A percentile compares a stretch with the other conserved stretches of the same genome.
These are phyloP conservation scores for Drosophila mauritiana DNA, from an alignment of 1,140 invertebrate genomes.

Conservation along the genomic window DNA sequence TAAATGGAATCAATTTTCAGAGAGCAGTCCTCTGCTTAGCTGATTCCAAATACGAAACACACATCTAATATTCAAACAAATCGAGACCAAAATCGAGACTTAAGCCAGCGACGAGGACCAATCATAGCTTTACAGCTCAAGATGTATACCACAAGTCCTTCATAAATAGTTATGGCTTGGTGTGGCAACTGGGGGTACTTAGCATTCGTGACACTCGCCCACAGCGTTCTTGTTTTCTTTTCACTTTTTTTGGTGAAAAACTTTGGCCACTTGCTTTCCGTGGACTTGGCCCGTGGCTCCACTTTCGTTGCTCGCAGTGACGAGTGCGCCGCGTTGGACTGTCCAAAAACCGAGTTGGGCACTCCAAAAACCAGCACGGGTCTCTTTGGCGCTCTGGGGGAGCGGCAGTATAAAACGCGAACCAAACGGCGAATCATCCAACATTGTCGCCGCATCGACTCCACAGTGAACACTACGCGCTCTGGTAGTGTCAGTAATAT, in stretches of 20 bases:
- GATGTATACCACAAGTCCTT: neutral
- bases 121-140: no score
- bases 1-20: no score
- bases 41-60: no score
- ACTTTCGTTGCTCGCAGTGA: conserved; percentile 63
- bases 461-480: conserved; percentile 77
- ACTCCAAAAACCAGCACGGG: conserved; percentile 59
- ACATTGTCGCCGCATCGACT: conserved; percentile 83
- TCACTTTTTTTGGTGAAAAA: conserved; percentile 71
- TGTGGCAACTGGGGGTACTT: neutral
- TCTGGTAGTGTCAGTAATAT: conserved; percentile 56
- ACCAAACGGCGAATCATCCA: conserved; percentile 73
- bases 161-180: neutral
- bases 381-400: conserved; percentile 54
- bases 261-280: conserved; percentile 64
- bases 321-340: conserved; percentile 35
- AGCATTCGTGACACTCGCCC: neutral
- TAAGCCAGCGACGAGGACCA: no score
- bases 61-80: no score
- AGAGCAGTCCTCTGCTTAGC: no score
- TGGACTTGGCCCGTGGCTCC: conserved; percentile 54
- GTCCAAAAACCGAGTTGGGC: conserved; percentile 64
- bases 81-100: no score
- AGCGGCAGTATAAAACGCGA: conserved; percentile 84
- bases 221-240: conserved; percentile 27